Conservation (phyloP, 2,113 vertebrate genomes). For the Haplochromis burtoni region DNA sequence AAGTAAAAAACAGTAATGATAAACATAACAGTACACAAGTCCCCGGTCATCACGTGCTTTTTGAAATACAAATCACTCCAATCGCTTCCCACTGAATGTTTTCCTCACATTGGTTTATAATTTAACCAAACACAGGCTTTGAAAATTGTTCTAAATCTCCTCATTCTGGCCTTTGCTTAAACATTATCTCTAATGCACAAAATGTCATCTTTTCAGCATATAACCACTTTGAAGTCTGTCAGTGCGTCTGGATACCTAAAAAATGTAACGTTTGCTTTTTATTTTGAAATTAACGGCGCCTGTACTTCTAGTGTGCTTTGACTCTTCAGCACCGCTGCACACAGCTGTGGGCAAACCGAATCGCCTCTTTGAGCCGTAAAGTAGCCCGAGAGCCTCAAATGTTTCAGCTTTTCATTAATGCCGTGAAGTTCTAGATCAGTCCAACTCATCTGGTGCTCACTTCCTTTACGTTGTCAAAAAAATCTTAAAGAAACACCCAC, state of each 20-base stretch:
- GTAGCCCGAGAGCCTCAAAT: background rate
- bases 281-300: background rate
- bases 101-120: background rate
- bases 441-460: background rate
- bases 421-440: background rate
- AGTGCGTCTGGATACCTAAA: background rate
- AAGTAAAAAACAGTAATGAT: background rate
- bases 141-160: background rate
- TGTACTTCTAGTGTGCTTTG: background rate
- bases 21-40: background rate
- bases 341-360: background rate
- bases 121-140: background rate
- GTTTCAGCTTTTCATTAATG: background rate
- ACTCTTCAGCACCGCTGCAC: background rate
- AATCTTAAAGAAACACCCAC: background rate
- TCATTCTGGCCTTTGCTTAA: background rate
- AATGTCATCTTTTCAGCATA: background rate
- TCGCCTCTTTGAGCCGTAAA: constrained; percentile 12
- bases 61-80: background rate
- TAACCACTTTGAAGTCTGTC: background rate
- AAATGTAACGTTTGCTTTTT: constrained; percentile 12
- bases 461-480: background rate
- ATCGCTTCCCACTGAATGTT: background rate
- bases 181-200: background rate
- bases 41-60: background rate